These are phyloP conservation scores for Morus bassanus DNA, from an alignment of 2,797 vertebrate species.

Conservation along the genomic window DNA sequence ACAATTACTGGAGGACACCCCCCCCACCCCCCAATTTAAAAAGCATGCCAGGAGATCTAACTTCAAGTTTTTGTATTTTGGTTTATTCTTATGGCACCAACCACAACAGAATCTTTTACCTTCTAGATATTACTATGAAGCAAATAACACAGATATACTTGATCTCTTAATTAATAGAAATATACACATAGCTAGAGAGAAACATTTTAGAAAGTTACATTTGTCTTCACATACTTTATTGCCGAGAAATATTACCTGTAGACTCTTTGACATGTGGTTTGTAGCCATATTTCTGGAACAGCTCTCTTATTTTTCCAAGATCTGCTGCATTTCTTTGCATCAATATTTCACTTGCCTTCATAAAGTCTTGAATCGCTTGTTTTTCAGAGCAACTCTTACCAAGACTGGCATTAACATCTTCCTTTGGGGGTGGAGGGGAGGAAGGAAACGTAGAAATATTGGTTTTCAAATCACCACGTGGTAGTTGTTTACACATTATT, in stretches of 20 bases:
- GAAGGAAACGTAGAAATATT: neutral
- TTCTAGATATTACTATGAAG: neutral
- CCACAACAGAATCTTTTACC: neutral
- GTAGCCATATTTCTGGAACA: conserved; percentile 87
- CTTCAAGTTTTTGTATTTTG: neutral
- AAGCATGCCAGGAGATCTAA: neutral
- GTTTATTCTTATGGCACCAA: neutral
- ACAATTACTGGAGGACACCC: neutral
- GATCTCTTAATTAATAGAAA: neutral
- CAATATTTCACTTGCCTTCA: conserved; percentile 80
- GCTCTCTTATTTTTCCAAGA: conserved; percentile 76
- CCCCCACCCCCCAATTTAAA: neutral
- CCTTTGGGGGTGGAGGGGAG: conserved; percentile 64
- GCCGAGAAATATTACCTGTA: conserved; percentile 70
- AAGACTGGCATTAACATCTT: conserved; percentile 72
- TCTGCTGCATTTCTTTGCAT: conserved; percentile 79
- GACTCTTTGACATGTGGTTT: conserved; percentile 57
- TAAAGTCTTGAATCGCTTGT: conserved; percentile 73
- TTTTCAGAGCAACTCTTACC: conserved; percentile 62
- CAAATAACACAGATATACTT: neutral
- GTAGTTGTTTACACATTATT: neutral
- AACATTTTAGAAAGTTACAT: neutral
- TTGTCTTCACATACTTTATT: neutral
- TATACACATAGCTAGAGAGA: neutral
- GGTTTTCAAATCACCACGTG: neutral